Evolutionary conservation across 2,113 vertebrate genomes (phyloP).

Genomic region (Baryphthengus martii): DNA sequence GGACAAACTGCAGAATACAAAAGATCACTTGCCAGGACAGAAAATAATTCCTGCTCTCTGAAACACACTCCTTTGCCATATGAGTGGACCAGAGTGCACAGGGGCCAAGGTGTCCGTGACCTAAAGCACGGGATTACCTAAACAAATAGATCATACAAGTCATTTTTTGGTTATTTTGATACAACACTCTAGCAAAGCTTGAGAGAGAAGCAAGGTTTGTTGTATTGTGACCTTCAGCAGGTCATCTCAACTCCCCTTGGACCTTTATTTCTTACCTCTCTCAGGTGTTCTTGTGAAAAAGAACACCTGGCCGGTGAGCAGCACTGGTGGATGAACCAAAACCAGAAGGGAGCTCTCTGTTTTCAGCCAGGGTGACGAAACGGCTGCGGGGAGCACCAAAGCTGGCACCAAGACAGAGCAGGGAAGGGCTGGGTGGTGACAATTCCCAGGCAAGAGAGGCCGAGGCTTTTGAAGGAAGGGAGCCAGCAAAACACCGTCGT

Average conservation of each 20-base stretch:
- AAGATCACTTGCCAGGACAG: background rate
- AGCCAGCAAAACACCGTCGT: background rate
- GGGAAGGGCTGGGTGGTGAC: background rate
- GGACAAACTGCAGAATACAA: background rate
- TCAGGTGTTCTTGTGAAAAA: background rate
- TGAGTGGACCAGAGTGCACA: background rate
- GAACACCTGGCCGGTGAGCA: accelerated
- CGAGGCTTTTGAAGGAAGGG: accelerated
- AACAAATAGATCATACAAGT: background rate
- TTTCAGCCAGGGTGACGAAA: accelerated
- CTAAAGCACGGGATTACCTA: background rate
- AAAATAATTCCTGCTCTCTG: background rate
- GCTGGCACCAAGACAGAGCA: background rate
- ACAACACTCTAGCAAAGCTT: background rate
- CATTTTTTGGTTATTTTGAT: background rate
- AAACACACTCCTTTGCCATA: background rate
- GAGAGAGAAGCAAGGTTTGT: background rate
- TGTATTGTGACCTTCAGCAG: background rate
- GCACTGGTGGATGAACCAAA: background rate
- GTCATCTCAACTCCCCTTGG: background rate
- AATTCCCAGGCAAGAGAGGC: background rate
- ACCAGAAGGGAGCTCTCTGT: background rate
- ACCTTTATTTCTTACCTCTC: background rate
- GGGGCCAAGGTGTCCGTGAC: background rate
- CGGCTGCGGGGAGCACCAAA: background rate